phyloP scores from a whole-genome alignment of 2,797 vertebrate species.

The Sebastes diploproa region DNA sequence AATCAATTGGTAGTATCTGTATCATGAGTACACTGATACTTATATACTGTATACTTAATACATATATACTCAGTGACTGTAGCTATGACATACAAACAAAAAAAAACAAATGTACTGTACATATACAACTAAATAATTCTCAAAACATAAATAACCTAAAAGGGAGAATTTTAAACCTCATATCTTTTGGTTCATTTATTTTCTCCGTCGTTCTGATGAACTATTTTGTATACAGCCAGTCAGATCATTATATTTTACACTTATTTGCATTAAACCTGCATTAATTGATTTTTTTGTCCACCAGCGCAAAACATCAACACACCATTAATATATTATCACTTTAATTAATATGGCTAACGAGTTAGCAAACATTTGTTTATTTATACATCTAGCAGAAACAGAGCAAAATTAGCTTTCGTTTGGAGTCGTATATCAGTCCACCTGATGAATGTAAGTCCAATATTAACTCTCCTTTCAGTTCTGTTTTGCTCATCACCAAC shows the following conservation, averaged over 20 bases:
- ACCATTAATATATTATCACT: background rate
- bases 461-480: background rate
- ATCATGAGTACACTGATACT: background rate
- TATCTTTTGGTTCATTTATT: no score
- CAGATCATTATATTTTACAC: background rate
- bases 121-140: background rate
- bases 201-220: background rate
- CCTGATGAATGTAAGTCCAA: background rate
- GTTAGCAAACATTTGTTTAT: background rate
- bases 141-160: background rate
- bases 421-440: background rate
- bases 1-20: background rate
- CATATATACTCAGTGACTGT: background rate
- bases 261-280: background rate
- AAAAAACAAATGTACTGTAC: no score
- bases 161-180: background rate
- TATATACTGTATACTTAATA: no score
- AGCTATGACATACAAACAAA: background rate
- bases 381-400: background rate
- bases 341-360: no score
- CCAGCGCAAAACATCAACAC: background rate
- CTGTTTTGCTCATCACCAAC: background rate
- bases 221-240: background rate
- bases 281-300: background rate
- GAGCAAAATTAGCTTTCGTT: background rate